Percentiles rank a stretch among this genome's conserved stretches.
These are phyloP conservation scores for Sisyra terminalis DNA, from an alignment of 2,888 invertebrate genomes.

Conservation along the genomic window DNA sequence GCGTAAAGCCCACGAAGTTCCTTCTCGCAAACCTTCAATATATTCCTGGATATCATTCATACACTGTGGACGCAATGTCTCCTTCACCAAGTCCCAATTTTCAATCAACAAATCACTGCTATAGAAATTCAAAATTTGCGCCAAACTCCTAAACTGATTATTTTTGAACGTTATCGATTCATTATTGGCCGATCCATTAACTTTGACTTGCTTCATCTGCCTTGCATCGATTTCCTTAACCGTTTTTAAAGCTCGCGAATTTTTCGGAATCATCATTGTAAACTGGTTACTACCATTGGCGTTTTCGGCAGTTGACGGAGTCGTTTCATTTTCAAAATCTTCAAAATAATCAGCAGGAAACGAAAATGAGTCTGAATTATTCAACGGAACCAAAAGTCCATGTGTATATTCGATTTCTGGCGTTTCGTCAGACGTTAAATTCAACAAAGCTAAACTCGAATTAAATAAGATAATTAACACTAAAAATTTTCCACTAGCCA, in stretches of 20 bases:
- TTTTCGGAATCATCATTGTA: constrained; percentile 2
- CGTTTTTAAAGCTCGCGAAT: background rate
- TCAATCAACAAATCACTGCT: constrained; percentile 35
- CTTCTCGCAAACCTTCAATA: constrained; percentile 36
- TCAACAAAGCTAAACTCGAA: too few relatives aligned
- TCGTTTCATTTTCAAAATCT: too few relatives aligned
- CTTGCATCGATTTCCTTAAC: constrained; percentile 5
- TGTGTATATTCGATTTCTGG: too few relatives aligned
- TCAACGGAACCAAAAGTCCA: too few relatives aligned
- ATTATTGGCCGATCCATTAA: background rate
- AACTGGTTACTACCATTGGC: background rate
- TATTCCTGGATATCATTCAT: constrained; percentile 39
- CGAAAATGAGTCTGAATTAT: too few relatives aligned
- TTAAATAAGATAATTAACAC: too few relatives aligned
- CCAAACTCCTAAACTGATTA: constrained; percentile 22
- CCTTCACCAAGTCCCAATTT: constrained; percentile 36
- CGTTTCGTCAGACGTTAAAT: too few relatives aligned
- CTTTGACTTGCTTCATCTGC: constrained; percentile 1
- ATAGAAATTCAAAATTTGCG: constrained; percentile 36
- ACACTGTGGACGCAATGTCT: constrained; percentile 33
- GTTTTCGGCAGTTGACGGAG: too few relatives aligned
- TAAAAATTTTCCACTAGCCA: too few relatives aligned
- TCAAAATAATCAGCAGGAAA: too few relatives aligned
- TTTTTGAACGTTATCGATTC: background rate
- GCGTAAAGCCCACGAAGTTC: constrained; percentile 51